Conservation (phyloP, 1,140 invertebrate genomes). For the Idris sp. region DNA sequence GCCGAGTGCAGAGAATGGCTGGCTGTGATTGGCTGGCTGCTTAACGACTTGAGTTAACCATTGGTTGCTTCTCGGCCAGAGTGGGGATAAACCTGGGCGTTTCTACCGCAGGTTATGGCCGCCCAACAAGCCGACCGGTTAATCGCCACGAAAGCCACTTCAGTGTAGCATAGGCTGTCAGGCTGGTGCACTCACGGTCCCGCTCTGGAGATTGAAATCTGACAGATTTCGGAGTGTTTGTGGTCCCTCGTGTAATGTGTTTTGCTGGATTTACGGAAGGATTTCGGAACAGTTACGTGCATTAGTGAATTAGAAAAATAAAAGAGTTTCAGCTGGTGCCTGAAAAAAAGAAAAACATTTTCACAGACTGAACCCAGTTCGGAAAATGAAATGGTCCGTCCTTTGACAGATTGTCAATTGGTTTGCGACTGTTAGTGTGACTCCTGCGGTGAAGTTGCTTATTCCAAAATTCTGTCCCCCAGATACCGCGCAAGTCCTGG, state of each 20-base stretch:
- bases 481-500: slow-evolving; percentile 73
- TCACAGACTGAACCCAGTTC: too few species aligned
- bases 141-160: slow-evolving; percentile 47
- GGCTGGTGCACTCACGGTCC: slow-evolving; percentile 66
- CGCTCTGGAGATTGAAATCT: slow-evolving; percentile 14
- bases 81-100: slow-evolving; percentile 67
- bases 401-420: slow-evolving; percentile 5
- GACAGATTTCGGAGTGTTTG: slow-evolving; percentile 14
- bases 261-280: too few species aligned
- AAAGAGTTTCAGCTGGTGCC: too few species aligned
- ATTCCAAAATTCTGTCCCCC: slow-evolving; percentile 76
- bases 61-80: slow-evolving; percentile 55
- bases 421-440: not conserved
- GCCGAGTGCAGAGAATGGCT: slow-evolving; percentile 62
- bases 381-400: not conserved
- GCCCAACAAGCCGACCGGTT: slow-evolving; percentile 63
- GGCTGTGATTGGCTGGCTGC: slow-evolving; percentile 62
- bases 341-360: too few species aligned
- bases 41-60: slow-evolving; percentile 40
- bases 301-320: too few species aligned
- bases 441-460: too few species aligned
- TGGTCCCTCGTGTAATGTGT: slow-evolving; percentile 25
- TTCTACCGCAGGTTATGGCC: slow-evolving; percentile 71
- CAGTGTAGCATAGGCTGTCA: slow-evolving; percentile 69
- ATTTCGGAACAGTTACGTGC: too few species aligned